These are phyloP conservation scores for Athalia circularis DNA, from an alignment of 2,888 invertebrate species.

Conservation along the genomic window DNA sequence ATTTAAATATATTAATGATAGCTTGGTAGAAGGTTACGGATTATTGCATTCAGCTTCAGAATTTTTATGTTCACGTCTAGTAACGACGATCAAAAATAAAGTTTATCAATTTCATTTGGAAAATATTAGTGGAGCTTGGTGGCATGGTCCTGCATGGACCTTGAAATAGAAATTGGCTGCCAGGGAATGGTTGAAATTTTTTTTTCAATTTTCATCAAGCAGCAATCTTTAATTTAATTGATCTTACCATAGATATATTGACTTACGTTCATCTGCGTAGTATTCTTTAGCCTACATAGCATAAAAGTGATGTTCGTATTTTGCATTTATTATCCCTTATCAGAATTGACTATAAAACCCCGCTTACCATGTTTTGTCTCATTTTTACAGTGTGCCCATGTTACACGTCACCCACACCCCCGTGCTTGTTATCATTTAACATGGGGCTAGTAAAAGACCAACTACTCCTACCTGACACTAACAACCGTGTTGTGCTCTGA, in stretches of 20 bases:
- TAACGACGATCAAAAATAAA: constrained; percentile 30
- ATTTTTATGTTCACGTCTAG: constrained; percentile 49
- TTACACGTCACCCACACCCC: constrained; percentile 58
- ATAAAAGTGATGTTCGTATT: constrained; percentile 64
- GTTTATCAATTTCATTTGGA: constrained; percentile 34
- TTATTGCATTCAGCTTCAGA: constrained; percentile 61
- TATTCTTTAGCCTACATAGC: not conserved
- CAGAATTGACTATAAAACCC: constrained; percentile 51
- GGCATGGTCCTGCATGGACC: constrained; percentile 67
- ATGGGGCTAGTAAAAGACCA: constrained; percentile 56
- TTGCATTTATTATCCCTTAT: constrained; percentile 55
- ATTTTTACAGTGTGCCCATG: constrained; percentile 61
- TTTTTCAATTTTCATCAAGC: constrained; percentile 20
- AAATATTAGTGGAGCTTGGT: constrained; percentile 59
- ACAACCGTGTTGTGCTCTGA: constrained; percentile 53
- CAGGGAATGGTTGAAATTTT: constrained; percentile 34
- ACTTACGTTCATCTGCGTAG: not conserved
- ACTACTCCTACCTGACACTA: constrained; percentile 56
- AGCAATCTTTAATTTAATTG: not conserved
- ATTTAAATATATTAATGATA: constrained; percentile 58
- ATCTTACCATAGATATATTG: no score
- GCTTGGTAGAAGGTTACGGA: constrained; percentile 66
- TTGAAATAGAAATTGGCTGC: constrained; percentile 38
- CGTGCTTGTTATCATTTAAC: constrained; percentile 64
- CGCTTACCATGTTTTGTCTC: constrained; percentile 59